phyloP scores from a whole-genome alignment of 1,140 invertebrate species.

The Gyrodactylus salaris region DNA sequence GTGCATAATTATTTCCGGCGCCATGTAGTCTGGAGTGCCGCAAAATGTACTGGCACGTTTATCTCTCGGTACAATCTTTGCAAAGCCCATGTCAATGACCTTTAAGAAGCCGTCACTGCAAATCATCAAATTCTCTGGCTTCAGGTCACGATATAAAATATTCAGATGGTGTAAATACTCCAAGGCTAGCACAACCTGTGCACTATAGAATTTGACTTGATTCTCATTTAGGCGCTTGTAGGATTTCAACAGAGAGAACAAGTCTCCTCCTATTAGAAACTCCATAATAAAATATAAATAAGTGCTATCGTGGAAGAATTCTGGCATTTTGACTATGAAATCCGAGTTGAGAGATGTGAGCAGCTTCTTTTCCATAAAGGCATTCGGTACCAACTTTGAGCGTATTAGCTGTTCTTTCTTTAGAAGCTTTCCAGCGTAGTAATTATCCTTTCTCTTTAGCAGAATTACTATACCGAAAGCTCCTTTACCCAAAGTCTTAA shows the following conservation, averaged over 20 bases:
- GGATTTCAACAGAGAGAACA: constrained; percentile 3
- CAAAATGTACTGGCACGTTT: constrained; percentile 3
- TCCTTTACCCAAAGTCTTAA: constrained; percentile 91
- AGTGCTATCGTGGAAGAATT: not conserved
- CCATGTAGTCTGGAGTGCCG: constrained; percentile 7
- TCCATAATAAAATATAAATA: constrained; percentile 5
- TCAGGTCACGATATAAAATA: constrained; percentile 8
- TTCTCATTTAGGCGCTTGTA: not conserved
- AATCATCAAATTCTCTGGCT: constrained; percentile 7
- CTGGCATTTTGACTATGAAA: constrained; percentile 27
- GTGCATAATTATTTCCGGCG: constrained; percentile 7
- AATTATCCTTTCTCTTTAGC: constrained; percentile 90
- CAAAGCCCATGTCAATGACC: constrained; percentile 2
- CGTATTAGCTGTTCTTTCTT: constrained; percentile 79
- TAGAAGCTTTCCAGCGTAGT: constrained; percentile 94
- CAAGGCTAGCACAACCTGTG: constrained; percentile 8
- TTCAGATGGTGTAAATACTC: constrained; percentile 7
- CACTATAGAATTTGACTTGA: not conserved
- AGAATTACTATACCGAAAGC: constrained; percentile 99
- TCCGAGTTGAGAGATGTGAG: constrained; percentile 68
- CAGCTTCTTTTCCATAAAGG: constrained; percentile 65
- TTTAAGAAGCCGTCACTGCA: constrained; percentile 1
- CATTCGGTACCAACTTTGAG: constrained; percentile 69
- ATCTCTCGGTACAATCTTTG: not conserved
- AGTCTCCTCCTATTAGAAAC: constrained; percentile 5